phyloP scores from a whole-genome alignment of 2,888 invertebrate genomes.

The Pristionchus arcanus region DNA sequence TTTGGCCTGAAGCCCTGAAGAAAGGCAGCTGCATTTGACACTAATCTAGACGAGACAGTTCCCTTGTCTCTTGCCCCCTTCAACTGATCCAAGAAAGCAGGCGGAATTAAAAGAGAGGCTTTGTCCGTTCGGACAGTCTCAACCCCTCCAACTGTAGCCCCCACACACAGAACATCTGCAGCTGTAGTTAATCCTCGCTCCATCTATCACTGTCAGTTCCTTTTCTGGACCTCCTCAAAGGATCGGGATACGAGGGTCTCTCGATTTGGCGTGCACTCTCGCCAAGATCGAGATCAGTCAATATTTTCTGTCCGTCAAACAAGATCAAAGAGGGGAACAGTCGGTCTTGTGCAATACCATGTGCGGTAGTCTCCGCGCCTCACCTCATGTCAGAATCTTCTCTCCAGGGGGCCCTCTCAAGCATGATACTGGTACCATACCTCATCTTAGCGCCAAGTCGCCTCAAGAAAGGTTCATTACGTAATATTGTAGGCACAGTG shows the following conservation, averaged over 20 bases:
- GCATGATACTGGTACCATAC: too few relatives aligned
- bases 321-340: too few relatives aligned
- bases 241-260: background rate
- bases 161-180: constrained; percentile 31
- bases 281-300: too few relatives aligned
- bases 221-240: background rate
- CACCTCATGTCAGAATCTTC: background rate
- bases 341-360: background rate
- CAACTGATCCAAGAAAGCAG: too few relatives aligned
- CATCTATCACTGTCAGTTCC: constrained; percentile 41
- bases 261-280: too few relatives aligned
- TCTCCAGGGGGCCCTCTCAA: background rate
- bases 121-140: background rate
- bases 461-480: too few relatives aligned
- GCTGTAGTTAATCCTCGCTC: constrained; percentile 25
- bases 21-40: background rate
- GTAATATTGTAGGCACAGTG: too few relatives aligned
- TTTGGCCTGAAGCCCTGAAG: too few relatives aligned
- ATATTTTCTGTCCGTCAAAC: too few relatives aligned
- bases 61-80: background rate
- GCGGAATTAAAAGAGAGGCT: background rate
- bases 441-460: too few relatives aligned
- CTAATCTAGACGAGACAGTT: constrained; percentile 1
- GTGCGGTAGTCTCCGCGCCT: background rate
- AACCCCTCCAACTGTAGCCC: background rate